Percentiles rank a stretch among this genome's conserved stretches.
These are phyloP conservation scores for Glyphotaelius pellucidus DNA, from an alignment of 2,888 invertebrate species.

Conservation along the genomic window DNA sequence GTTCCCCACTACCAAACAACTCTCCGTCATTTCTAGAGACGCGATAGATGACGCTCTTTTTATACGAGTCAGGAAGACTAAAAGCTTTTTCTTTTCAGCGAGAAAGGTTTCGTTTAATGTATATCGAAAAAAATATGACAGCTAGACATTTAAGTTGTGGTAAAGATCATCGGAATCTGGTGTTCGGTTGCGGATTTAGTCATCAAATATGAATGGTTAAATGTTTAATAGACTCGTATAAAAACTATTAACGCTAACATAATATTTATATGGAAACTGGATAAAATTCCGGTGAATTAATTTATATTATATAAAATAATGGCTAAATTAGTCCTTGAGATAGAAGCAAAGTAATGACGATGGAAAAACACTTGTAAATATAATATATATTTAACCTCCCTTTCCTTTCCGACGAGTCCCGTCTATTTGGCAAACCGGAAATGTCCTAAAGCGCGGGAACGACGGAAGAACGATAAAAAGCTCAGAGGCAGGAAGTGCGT, in stretches of 20 bases:
- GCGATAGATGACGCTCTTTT: conserved; percentile 33
- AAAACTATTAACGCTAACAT: background rate
- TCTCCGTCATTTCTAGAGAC: conserved; percentile 31
- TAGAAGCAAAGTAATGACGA: background rate
- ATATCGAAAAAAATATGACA: conserved; percentile 32
- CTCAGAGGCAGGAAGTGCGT: conserved; percentile 58
- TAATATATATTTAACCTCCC: conserved; percentile 55
- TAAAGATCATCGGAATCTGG: background rate
- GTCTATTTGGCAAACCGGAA: conserved; percentile 62
- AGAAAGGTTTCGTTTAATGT: conserved; percentile 9
- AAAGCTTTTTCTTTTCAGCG: conserved; percentile 46
- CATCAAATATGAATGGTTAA: background rate
- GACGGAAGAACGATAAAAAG: conserved; percentile 60
- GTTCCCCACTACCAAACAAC: conserved; percentile 6
- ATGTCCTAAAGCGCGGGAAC: conserved; percentile 56
- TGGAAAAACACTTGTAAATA: conserved; percentile 30
- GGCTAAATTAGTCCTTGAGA: background rate
- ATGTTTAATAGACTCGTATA: background rate
- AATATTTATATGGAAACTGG: background rate
- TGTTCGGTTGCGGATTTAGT: background rate
- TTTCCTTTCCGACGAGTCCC: conserved; percentile 50
- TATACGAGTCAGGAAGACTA: conserved; percentile 24
- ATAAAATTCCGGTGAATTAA: background rate
- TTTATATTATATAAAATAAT: background rate
- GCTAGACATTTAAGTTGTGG: conserved; percentile 11